Conservation (phyloP, 2,888 invertebrate genomes). For the Mythimna loreyi region DNA sequence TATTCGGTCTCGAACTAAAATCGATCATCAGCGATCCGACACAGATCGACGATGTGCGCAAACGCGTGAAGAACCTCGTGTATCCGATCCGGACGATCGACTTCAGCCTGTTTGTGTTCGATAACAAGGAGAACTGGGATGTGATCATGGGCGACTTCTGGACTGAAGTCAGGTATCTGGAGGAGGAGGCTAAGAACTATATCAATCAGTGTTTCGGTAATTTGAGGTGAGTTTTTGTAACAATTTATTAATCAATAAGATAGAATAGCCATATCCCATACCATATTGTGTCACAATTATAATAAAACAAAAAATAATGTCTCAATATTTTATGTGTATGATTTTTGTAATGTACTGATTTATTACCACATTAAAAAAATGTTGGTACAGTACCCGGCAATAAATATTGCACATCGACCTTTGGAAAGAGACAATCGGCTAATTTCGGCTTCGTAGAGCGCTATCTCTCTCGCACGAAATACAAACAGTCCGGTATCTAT, state of each 20-base stretch:
- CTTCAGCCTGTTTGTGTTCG: constrained; percentile 95
- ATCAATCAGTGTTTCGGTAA: constrained; percentile 96
- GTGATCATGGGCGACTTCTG: constrained; percentile 95
- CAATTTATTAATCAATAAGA: background rate
- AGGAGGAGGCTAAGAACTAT: constrained; percentile 95
- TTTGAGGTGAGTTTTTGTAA: constrained; percentile 87
- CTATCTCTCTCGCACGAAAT: too few species aligned
- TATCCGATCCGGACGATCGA: constrained; percentile 94
- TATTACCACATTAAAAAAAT: too few species aligned
- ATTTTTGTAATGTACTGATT: too few species aligned
- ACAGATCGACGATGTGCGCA: constrained; percentile 95
- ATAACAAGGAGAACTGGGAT: constrained; percentile 96
- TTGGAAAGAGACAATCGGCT: too few species aligned
- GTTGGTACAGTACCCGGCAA: too few species aligned
- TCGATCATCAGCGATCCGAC: constrained; percentile 96
- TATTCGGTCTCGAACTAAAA: constrained; percentile 96
- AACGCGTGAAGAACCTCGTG: constrained; percentile 94
- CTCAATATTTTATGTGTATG: too few species aligned
- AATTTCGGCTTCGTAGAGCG: too few species aligned
- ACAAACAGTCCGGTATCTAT: too few species aligned
- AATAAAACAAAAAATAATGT: too few species aligned
- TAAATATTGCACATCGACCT: too few species aligned
- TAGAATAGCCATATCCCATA: too few species aligned
- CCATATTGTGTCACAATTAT: too few species aligned
- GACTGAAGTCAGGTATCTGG: constrained; percentile 93